Conservation (phyloP, 1,140 invertebrate genomes). For the Littorina saxatilis region DNA sequence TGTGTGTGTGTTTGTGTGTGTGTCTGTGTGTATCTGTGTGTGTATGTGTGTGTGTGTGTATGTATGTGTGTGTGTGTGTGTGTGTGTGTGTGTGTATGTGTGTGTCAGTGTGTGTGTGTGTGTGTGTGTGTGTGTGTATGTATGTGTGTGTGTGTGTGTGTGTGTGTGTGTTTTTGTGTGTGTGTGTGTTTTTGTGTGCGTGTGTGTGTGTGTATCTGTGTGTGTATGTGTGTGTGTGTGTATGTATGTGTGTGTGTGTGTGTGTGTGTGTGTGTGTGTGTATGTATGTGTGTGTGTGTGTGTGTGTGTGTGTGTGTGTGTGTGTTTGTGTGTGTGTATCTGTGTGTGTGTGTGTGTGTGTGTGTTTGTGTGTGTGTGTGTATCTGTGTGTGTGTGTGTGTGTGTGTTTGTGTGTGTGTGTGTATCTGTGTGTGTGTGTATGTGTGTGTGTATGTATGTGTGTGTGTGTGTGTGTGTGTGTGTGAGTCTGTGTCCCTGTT, state of each 20-base stretch:
- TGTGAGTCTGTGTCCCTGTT: not conserved
- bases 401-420: not conserved
- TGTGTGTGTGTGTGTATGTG: not conserved
- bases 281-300: conserved; percentile 14
- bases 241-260: not conserved
- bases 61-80: not conserved
- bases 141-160: too few species aligned
- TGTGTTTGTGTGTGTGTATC: not conserved
- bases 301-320: conserved; percentile 14
- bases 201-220: not conserved
- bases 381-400: conserved; percentile 13
- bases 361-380: not conserved
- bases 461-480: conserved; percentile 20
- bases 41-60: conserved; percentile 4
- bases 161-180: too few species aligned
- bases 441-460: conserved; percentile 10
- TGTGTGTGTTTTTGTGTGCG: too few species aligned
- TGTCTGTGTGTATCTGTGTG: not conserved
- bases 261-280: conserved; percentile 14
- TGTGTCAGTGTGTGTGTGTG: not conserved
- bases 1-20: conserved; percentile 16
- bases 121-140: too few species aligned
- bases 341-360: not conserved
- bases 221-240: not conserved
- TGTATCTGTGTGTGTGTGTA: conserved; percentile 10